phyloP scores from a whole-genome alignment of 2,888 invertebrate genomes.

The Calameuta filiformis region DNA sequence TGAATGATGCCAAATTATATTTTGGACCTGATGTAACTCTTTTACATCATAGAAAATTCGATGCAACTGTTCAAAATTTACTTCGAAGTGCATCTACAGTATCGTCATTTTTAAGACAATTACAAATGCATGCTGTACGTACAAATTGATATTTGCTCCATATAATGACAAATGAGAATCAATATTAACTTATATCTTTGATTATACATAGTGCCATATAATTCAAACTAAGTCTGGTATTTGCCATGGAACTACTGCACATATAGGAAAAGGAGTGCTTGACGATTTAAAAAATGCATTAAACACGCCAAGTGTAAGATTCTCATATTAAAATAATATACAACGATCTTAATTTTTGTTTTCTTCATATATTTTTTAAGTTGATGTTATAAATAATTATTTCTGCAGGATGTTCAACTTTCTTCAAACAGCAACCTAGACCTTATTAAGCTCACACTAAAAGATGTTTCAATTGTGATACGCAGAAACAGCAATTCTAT shows the following conservation, averaged over 20 bases:
- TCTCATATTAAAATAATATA: constrained; percentile 6
- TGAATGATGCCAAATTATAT: constrained; percentile 39
- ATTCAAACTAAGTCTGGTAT: background rate
- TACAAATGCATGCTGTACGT: constrained; percentile 46
- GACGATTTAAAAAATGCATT: constrained; percentile 45
- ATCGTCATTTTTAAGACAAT: constrained; percentile 45
- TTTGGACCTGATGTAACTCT: constrained; percentile 48
- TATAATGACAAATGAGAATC: background rate
- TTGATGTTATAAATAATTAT: background rate
- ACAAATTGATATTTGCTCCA: background rate
- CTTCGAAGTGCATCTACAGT: constrained; percentile 41
- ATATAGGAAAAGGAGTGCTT: constrained; percentile 30
- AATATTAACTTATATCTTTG: background rate
- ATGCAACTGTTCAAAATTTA: constrained; percentile 33
- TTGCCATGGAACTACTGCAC: background rate
- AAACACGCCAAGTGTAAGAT: constrained; percentile 43
- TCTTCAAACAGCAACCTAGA: constrained; percentile 40
- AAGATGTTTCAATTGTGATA: constrained; percentile 43
- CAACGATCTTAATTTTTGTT: constrained; percentile 7
- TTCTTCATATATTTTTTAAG: constrained; percentile 6
- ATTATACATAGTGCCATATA: background rate
- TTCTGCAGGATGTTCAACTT: constrained; percentile 40
- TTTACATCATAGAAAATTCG: constrained; percentile 38
- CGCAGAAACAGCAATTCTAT: constrained; percentile 28
- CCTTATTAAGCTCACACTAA: constrained; percentile 43